Evolutionary conservation across 2,797 vertebrate species (phyloP).

Genomic region (Linurgus olivaceus): DNA sequence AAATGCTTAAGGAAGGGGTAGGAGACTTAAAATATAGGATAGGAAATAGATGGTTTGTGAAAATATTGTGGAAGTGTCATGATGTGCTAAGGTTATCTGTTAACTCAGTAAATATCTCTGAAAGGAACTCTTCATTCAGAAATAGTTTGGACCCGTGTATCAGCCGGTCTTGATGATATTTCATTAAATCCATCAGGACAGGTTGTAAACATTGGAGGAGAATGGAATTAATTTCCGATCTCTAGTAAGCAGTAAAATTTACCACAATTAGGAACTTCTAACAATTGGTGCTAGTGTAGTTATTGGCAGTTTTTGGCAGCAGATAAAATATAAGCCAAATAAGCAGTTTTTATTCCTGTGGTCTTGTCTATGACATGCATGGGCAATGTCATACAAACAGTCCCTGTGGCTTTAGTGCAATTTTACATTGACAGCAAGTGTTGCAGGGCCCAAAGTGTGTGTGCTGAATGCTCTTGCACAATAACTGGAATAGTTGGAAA

Average conservation of each 20-base stretch:
- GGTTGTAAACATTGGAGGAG: background rate
- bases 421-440: background rate
- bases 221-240: background rate
- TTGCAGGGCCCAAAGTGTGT: background rate
- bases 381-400: background rate
- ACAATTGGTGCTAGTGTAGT: background rate
- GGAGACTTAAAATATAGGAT: background rate
- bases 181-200: background rate
- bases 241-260: background rate
- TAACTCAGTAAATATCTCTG: background rate
- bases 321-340: background rate
- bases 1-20: background rate
- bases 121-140: background rate
- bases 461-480: background rate
- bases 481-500: background rate
- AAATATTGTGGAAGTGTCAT: background rate
- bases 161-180: background rate
- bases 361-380: background rate
- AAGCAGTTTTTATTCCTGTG: background rate
- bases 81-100: background rate
- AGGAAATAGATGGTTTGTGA: background rate
- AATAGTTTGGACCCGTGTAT: background rate
- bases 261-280: background rate
- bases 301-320: background rate
- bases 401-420: background rate